These are phyloP conservation scores for Acinonyx jubatus DNA, from an alignment of 2,113 vertebrate genomes.

Conservation along the genomic window DNA sequence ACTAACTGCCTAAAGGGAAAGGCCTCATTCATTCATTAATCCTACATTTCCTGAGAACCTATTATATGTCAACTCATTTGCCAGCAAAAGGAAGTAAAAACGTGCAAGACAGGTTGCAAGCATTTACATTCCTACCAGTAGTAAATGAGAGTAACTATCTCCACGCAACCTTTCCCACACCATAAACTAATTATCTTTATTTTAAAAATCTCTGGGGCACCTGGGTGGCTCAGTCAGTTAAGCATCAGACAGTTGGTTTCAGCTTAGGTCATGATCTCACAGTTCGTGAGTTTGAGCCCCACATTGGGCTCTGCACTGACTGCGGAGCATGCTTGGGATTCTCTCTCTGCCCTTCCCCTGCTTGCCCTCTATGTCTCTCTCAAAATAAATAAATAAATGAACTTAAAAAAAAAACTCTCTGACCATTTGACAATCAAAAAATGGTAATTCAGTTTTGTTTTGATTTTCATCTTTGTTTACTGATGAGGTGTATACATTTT, in stretches of 20 bases:
- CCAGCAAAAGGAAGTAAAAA: background rate
- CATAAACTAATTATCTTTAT: constrained; percentile 27
- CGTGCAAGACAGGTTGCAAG: background rate
- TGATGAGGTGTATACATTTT: background rate
- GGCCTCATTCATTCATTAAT: constrained; percentile 21
- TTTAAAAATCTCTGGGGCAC: background rate
- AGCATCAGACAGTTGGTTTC: too few relatives aligned
- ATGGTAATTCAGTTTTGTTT: constrained; percentile 22
- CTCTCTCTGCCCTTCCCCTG: too few relatives aligned
- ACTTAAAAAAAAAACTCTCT: background rate
- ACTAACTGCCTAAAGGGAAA: constrained; percentile 27
- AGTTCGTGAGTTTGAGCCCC: too few relatives aligned
- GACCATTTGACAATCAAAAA: constrained; percentile 21
- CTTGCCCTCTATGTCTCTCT: too few relatives aligned
- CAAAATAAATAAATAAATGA: too few relatives aligned
- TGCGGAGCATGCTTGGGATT: too few relatives aligned
- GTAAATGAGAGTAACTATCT: background rate
- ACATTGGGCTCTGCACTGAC: too few relatives aligned
- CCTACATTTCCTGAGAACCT: constrained; percentile 40
- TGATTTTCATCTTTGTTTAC: constrained; percentile 27
- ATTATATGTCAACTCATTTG: background rate
- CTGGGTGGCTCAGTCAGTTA: too few relatives aligned
- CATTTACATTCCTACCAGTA: background rate
- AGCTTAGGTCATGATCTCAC: too few relatives aligned
- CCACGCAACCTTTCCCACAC: background rate